Evolutionary conservation across 2,888 invertebrate genomes (phyloP).

Genomic region (Apodemia mormo): DNA sequence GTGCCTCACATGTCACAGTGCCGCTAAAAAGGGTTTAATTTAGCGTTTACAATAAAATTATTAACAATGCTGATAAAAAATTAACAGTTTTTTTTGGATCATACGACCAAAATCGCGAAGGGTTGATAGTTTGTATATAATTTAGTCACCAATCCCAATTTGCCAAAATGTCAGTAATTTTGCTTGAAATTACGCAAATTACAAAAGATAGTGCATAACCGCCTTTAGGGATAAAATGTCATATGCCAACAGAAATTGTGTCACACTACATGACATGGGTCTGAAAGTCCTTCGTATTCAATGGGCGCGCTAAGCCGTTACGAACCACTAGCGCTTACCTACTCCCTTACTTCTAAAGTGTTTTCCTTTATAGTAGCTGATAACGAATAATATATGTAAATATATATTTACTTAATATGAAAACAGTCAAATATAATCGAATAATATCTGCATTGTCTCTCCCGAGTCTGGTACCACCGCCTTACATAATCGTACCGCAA

Average conservation of each 20-base stretch:
- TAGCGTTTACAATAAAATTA: too few relatives aligned
- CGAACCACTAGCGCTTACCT: background rate
- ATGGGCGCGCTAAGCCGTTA: background rate
- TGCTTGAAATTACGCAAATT: background rate
- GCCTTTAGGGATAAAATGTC: slow-evolving; percentile 12
- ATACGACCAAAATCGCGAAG: too few relatives aligned
- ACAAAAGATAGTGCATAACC: slow-evolving; percentile 8
- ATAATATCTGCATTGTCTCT: too few relatives aligned
- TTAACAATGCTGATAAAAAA: too few relatives aligned
- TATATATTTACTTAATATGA: too few relatives aligned
- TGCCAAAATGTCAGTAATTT: background rate
- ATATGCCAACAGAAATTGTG: slow-evolving; percentile 26
- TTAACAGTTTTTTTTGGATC: too few relatives aligned
- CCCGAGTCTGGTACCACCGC: too few relatives aligned
- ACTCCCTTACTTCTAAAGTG: slow-evolving; percentile 3
- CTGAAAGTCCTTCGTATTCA: slow-evolving; percentile 16
- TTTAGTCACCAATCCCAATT: background rate
- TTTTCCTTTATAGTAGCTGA: background rate
- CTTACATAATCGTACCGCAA: too few relatives aligned
- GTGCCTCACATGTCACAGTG: too few relatives aligned
- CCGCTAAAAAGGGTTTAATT: too few relatives aligned
- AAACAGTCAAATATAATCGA: too few relatives aligned
- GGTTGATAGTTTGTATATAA: background rate
- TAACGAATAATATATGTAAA: too few relatives aligned
- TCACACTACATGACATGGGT: slow-evolving; percentile 30